phyloP scores from a whole-genome alignment of 1,140 invertebrate genomes.

The Hylaeus anthracinus region DNA sequence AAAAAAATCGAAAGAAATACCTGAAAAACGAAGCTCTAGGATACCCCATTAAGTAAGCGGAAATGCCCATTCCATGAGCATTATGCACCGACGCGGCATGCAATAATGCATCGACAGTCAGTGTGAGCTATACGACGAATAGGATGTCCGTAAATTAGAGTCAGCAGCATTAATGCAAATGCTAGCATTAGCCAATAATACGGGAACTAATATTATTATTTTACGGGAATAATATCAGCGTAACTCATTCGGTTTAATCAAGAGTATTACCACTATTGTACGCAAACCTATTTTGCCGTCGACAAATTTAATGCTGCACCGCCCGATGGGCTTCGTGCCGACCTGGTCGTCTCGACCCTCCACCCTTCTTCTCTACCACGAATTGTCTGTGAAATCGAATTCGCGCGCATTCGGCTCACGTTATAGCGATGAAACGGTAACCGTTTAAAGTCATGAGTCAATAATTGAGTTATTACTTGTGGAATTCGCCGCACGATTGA shows the following conservation, averaged over 20 bases:
- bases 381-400: constrained; percentile 45
- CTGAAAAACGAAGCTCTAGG: too few relatives aligned
- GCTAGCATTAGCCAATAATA: constrained; percentile 65
- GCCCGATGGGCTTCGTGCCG: constrained; percentile 1
- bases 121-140: constrained; percentile 39
- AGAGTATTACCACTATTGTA: constrained; percentile 58
- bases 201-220: constrained; percentile 66
- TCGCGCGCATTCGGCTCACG: neutral
- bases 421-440: constrained; percentile 16
- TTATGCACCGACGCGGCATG: neutral
- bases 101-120: constrained; percentile 21
- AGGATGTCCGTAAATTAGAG: constrained; percentile 51
- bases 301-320: constrained; percentile 60
- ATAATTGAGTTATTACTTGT: constrained; percentile 27
- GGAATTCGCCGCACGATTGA: neutral
- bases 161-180: constrained; percentile 59
- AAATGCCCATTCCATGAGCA: too few relatives aligned
- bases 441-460: constrained; percentile 11
- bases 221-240: constrained; percentile 66
- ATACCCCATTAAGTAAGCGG: too few relatives aligned
- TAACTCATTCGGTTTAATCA: constrained; percentile 71
- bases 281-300: constrained; percentile 60
- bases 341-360: constrained; percentile 7
- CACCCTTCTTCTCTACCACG: neutral
- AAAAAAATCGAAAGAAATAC: too few relatives aligned